Evolutionary conservation across 2,797 vertebrate genomes (phyloP).

Genomic region (Fundulus diaphanus): DNA sequence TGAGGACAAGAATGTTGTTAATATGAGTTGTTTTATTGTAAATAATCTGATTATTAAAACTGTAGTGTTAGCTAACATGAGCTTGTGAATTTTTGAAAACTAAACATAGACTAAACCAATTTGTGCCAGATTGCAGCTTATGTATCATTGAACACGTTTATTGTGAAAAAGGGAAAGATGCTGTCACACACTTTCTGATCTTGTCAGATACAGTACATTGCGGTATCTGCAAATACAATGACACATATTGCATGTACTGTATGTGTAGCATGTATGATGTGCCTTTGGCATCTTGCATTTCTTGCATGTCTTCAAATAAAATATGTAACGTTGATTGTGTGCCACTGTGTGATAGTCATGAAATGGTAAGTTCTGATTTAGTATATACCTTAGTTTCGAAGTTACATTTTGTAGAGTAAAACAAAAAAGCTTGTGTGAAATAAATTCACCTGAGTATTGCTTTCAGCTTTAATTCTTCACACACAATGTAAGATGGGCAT

Average conservation of each 20-base stretch:
- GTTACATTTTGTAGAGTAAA: not conserved
- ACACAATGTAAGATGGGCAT: too few relatives aligned
- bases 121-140: not conserved
- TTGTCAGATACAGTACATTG: not conserved
- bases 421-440: not conserved
- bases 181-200: not conserved
- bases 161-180: not conserved
- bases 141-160: not conserved
- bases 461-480: not conserved
- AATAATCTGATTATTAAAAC: not conserved
- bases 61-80: not conserved
- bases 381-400: not conserved
- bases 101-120: not conserved
- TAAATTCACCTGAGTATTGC: not conserved
- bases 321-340: not conserved
- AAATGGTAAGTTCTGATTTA: not conserved
- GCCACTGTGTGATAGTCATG: not conserved
- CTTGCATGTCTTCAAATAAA: not conserved
- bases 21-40: not conserved
- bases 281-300: not conserved
- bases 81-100: not conserved
- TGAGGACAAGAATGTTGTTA: not conserved
- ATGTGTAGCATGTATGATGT: not conserved
- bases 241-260: not conserved
- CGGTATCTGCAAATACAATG: too few relatives aligned